Base-by-base conservation (phyloP, 2,113 vertebrate genomes). In the Fulmarus glacialis region DNA sequence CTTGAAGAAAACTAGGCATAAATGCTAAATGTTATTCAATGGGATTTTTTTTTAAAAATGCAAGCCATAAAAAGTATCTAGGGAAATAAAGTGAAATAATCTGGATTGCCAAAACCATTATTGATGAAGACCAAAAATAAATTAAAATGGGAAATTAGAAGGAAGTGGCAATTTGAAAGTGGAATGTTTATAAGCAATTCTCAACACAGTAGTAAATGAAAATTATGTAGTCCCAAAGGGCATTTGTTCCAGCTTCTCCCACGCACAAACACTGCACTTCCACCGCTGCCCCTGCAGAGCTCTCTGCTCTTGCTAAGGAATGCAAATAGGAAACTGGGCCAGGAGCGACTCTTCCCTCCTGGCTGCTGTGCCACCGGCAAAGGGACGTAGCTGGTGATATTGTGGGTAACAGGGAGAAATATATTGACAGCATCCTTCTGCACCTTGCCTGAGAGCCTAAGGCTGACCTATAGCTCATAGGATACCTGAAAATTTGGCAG, bases 251-350 rank as follows among this genome's bases (percentile, higher is more conserved):
- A 67, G 27, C 30, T 48, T 70, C 58, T 85, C 43, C 32, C 32
- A 34, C 1, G 0, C 55, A 62, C 52, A 68, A 82, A 58, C 6
- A 42, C 26, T 5, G 30, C 36, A 1, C 20, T 42, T 92, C 43
- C 70, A 58, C 15, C 0, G 0, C 42, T 78, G 50, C 22, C 38
- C 40, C 40, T 18, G 62, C 56, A 60, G 32, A 48, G 32, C 32
- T 27, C 34, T 64, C 34, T 32, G 52, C 58, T 77, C 80, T 34
- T 26, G 18, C 43, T 40, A 10, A 13, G n/a, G 55, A 71, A 48
- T 1, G 20, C 4, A n/a, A 53, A 73, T 1, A 8, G 48, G 43
- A 58, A 58, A 53, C 11, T 0, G 0, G 9, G 29, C n/a, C 17
- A 43, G 48, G 12, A 78, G 26, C 0, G 1, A 27, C 38, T 34